Conservation (phyloP, 2,888 invertebrate genomes). For the Lycocerus yunnanus region DNA sequence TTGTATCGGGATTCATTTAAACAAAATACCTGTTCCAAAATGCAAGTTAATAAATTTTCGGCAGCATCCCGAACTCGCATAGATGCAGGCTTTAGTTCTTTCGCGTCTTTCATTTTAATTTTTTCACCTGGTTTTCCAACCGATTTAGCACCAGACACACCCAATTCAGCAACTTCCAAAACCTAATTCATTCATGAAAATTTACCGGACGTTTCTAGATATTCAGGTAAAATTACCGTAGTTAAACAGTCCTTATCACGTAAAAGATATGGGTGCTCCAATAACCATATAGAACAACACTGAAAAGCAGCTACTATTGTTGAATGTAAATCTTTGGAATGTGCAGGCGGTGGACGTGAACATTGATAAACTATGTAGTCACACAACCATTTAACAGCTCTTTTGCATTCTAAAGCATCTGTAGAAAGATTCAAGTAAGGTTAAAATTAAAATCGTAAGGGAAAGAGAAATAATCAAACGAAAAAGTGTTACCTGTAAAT, state of each 20-base stretch:
- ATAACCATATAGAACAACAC: slow-evolving; percentile 90
- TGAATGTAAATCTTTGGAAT: slow-evolving; percentile 93
- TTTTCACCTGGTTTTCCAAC: slow-evolving; percentile 85
- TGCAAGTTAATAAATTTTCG: slow-evolving; percentile 87
- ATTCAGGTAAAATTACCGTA: slow-evolving; percentile 62
- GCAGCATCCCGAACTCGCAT: slow-evolving; percentile 98
- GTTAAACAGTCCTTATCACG: slow-evolving; percentile 91
- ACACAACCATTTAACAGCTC: slow-evolving; percentile 96
- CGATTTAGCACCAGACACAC: slow-evolving; percentile 94
- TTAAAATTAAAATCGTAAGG: neutral
- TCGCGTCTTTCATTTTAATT: slow-evolving; percentile 92
- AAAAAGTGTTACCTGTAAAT: slow-evolving; percentile 55
- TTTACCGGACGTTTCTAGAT: neutral
- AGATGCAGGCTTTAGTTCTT: slow-evolving; percentile 95
- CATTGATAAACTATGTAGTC: slow-evolving; percentile 97
- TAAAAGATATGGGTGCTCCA: slow-evolving; percentile 86
- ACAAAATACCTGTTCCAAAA: slow-evolving; percentile 80
- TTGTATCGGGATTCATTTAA: neutral
- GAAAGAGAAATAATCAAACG: neutral
- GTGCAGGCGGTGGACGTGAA: slow-evolving; percentile 90
- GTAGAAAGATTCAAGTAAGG: neutral
- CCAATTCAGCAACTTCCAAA: slow-evolving; percentile 95
- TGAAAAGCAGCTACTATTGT: slow-evolving; percentile 92
- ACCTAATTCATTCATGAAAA: slow-evolving; percentile 38
- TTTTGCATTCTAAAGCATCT: slow-evolving; percentile 88